These are phyloP conservation scores for Gasterosteus nipponicus DNA, from an alignment of 2,113 vertebrate species.

Conservation along the genomic window DNA sequence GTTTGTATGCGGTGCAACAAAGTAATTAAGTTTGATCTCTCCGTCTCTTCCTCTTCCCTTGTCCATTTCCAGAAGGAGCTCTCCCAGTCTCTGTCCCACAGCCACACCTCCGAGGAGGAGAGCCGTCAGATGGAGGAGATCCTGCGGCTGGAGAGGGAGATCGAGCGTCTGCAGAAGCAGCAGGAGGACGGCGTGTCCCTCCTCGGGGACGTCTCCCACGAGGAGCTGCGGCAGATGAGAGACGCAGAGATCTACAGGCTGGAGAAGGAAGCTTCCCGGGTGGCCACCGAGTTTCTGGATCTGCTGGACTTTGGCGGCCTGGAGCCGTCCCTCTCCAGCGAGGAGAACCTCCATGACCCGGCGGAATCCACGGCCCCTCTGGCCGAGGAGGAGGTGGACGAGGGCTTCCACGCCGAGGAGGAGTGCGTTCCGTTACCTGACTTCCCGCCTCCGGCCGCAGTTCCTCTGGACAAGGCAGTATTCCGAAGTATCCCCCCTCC, in stretches of 20 bases:
- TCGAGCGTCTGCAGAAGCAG: constrained; percentile 89
- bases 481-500: constrained; percentile 79
- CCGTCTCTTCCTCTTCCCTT: neutral
- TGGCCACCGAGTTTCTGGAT: constrained; percentile 90
- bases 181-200: constrained; percentile 88
- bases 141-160: constrained; percentile 89
- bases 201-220: constrained; percentile 81
- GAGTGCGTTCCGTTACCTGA: constrained; percentile 81
- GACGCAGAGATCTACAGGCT: constrained; percentile 89
- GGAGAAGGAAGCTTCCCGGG: constrained; percentile 90
- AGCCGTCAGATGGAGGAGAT: constrained; percentile 93
- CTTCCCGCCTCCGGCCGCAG: constrained; percentile 66
- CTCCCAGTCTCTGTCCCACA: constrained; percentile 54
- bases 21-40: neutral
- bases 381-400: constrained; percentile 87
- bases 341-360: constrained; percentile 87
- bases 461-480: constrained; percentile 73
- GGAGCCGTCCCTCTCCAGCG: constrained; percentile 84
- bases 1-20: neutral
- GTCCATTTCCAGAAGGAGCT: constrained; percentile 58
- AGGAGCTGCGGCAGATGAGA: constrained; percentile 84
- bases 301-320: constrained; percentile 90
- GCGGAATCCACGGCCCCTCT: constrained; percentile 83
- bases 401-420: constrained; percentile 87
- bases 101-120: constrained; percentile 85